Conservation (phyloP, 2,797 vertebrate genomes). For the Cynodonichthys magdalenae region DNA sequence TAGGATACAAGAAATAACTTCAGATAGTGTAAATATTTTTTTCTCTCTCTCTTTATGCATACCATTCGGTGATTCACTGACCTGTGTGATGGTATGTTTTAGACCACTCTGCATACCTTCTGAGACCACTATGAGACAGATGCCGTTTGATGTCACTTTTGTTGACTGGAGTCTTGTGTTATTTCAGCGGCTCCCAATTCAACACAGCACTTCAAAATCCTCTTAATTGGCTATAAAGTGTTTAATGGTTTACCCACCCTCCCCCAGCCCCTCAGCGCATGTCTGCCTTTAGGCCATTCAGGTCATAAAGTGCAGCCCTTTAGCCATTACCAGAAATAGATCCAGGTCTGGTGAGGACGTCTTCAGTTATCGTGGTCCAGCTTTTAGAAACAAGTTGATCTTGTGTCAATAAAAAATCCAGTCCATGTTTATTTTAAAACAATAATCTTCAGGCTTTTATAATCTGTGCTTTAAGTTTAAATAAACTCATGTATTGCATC, state of each 20-base stretch:
- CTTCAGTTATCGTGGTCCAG: too few relatives aligned
- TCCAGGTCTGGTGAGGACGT: too few relatives aligned
- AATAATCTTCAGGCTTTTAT: background rate
- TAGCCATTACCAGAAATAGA: background rate
- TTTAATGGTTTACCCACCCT: background rate
- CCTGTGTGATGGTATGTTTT: background rate
- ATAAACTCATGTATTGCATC: background rate
- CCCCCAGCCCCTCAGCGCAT: background rate
- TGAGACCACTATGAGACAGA: background rate
- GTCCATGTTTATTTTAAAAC: background rate
- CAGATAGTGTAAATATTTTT: too few relatives aligned
- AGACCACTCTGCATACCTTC: background rate
- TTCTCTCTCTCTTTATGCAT: background rate
- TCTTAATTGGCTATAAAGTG: background rate
- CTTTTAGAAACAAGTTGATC: too few relatives aligned
- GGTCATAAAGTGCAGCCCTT: background rate
- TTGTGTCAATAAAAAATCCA: background rate
- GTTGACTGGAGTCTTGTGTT: conserved; percentile 2
- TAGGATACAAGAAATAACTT: too few relatives aligned
- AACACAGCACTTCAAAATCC: conserved; percentile 2
- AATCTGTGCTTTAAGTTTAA: background rate
- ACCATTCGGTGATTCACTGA: background rate
- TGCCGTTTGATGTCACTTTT: conserved; percentile 5
- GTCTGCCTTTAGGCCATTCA: background rate
- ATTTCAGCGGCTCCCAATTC: background rate